phyloP scores from a whole-genome alignment of 2,113 vertebrate species.

The Rattus norvegicus region DNA sequence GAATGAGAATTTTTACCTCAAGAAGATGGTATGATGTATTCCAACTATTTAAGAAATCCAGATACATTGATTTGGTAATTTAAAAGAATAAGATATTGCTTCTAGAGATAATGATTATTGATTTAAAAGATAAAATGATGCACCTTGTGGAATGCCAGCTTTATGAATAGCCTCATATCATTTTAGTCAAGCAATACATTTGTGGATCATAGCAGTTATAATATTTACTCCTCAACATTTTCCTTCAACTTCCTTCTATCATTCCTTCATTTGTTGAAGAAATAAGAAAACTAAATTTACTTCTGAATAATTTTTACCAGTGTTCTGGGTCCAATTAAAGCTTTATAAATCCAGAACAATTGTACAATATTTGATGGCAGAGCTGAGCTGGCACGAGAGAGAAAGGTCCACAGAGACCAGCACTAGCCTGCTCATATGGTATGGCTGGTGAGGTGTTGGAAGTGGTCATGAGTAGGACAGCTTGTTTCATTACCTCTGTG shows the following conservation, averaged over 20 bases:
- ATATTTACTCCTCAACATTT: not conserved
- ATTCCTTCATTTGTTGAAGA: not conserved
- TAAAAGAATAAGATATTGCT: not conserved
- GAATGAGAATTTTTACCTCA: not conserved
- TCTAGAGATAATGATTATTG: not conserved
- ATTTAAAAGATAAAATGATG: not conserved
- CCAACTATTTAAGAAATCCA: not conserved
- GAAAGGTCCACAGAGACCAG: not conserved
- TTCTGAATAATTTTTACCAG: not conserved
- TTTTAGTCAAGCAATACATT: constrained; percentile 13
- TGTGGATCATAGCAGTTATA: not conserved
- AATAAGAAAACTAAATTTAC: not conserved
- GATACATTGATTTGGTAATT: not conserved
- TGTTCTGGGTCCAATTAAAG: not conserved
- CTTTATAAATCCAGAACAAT: not conserved
- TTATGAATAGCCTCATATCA: constrained; percentile 34
- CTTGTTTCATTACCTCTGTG: not conserved
- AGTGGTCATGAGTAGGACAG: not conserved
- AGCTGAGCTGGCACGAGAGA: not conserved
- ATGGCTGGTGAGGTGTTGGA: not conserved
- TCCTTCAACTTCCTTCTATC: not conserved
- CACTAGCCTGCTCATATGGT: not conserved
- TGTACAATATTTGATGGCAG: not conserved
- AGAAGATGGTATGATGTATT: not conserved
- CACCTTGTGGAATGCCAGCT: not conserved